Conservation (phyloP, 2,113 vertebrate genomes). For the Machaerirhynchus nigripectus region DNA sequence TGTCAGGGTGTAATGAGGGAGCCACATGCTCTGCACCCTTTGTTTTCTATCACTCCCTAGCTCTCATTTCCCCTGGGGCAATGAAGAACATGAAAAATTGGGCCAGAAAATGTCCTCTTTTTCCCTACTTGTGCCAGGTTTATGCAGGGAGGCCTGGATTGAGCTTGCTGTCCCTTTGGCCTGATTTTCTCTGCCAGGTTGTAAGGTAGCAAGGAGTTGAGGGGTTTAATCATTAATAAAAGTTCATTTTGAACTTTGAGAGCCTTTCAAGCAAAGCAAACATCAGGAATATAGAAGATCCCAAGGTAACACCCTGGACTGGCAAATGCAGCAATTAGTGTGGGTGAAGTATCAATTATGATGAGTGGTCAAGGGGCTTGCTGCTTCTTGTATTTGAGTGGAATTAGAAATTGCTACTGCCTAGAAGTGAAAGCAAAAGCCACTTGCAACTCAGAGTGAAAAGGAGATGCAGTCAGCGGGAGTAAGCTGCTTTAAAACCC, state of each 20-base stretch:
- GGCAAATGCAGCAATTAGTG: neutral
- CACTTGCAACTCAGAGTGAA: neutral
- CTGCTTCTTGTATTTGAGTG: neutral
- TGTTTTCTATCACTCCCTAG: neutral
- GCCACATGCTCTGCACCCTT: neutral
- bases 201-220: neutral
- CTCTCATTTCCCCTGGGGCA: neutral
- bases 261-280: neutral
- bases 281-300: neutral
- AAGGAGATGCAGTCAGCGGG: neutral
- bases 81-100: neutral
- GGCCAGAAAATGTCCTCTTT: neutral
- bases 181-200: neutral
- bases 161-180: neutral
- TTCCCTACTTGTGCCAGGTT: neutral
- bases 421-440: neutral
- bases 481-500: neutral
- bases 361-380: neutral
- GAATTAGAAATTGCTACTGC: neutral
- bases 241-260: neutral
- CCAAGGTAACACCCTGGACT: neutral
- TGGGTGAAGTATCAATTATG: neutral
- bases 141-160: neutral
- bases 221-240: neutral
- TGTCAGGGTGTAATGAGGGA: fast-evolving